Evolutionary conservation across 2,888 invertebrate species (phyloP).

Genomic region (Plemyria rubiginata): DNA sequence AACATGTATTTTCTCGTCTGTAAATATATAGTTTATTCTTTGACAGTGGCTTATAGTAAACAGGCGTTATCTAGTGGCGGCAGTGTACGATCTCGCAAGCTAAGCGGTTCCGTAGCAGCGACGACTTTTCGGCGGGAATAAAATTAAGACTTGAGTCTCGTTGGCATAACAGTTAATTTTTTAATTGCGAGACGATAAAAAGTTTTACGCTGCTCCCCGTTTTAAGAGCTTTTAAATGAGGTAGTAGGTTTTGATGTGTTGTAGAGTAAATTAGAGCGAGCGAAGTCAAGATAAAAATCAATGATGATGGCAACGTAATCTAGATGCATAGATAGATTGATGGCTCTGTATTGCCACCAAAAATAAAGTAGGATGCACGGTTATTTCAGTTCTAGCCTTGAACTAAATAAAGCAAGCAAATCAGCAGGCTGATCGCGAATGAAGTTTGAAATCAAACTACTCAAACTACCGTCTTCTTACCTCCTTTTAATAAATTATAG

Average conservation of each 20-base stretch:
- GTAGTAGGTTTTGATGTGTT: constrained; percentile 16
- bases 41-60: constrained; percentile 60
- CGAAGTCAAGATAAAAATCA: neutral
- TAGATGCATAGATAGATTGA: no score
- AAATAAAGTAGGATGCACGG: no score
- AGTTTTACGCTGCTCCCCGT: constrained; percentile 23
- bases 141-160: constrained; percentile 36
- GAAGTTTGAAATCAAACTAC: no score
- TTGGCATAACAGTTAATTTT: constrained; percentile 40
- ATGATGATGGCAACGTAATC: no score
- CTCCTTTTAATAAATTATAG: no score
- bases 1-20: constrained; percentile 4
- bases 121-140: constrained; percentile 39
- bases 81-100: constrained; percentile 62
- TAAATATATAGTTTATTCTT: constrained; percentile 29
- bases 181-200: constrained; percentile 36
- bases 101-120: constrained; percentile 45
- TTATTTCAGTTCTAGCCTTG: no score
- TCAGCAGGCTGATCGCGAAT: no score
- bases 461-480: no score
- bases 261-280: constrained; percentile 5
- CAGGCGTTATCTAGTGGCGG: constrained; percentile 64
- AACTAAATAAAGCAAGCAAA: no score
- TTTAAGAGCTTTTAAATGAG: constrained; percentile 30
- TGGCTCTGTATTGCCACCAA: no score